These are phyloP conservation scores for Acromyrmex echinatior DNA, from an alignment of 1,140 invertebrate genomes.

Conservation along the genomic window DNA sequence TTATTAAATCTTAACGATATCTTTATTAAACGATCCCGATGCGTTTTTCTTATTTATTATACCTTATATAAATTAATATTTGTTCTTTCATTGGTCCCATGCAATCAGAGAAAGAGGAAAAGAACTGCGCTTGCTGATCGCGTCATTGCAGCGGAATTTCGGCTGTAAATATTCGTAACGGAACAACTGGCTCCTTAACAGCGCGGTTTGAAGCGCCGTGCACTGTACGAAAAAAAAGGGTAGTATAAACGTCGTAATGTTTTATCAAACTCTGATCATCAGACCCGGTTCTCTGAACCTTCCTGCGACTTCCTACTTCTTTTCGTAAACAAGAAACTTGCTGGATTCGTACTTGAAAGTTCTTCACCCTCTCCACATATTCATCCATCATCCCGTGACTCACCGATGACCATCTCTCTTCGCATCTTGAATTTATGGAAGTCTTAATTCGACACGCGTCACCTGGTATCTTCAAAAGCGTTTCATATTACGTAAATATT, in stretches of 20 bases:
- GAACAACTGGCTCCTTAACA: constrained; percentile 65
- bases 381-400: constrained; percentile 11
- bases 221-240: constrained; percentile 6
- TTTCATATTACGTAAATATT: constrained; percentile 1
- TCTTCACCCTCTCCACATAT: constrained; percentile 8
- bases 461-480: background rate
- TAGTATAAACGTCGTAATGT: constrained; percentile 6
- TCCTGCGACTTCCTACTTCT: constrained; percentile 27
- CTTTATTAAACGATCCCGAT: background rate
- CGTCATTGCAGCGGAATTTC: constrained; percentile 61
- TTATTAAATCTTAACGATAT: too few species aligned
- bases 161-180: constrained; percentile 69
- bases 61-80: constrained; percentile 9
- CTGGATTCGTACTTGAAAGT: constrained; percentile 8
- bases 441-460: background rate
- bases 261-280: constrained; percentile 66
- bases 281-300: constrained; percentile 44
- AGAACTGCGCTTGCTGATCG: constrained; percentile 19
- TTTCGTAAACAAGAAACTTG: constrained; percentile 32
- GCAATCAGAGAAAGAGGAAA: background rate
- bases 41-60: background rate
- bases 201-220: background rate
- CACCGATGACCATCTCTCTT: constrained; percentile 5
- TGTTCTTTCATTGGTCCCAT: background rate
- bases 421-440: background rate